phyloP scores from a whole-genome alignment of 2,113 vertebrate genomes.

The Megaceryle maxima region DNA sequence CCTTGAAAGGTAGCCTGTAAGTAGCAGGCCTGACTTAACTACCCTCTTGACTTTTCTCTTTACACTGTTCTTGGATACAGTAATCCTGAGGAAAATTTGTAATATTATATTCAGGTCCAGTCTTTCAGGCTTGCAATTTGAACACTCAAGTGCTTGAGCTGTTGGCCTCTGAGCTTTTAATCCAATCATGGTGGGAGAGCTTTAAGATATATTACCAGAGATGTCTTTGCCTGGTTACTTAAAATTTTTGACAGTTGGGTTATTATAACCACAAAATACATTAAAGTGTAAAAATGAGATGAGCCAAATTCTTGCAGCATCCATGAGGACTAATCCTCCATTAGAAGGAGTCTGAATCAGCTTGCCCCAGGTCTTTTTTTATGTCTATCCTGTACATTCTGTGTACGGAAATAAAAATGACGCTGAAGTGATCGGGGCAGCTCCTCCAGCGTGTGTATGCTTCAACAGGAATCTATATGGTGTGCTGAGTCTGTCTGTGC shows the following conservation, averaged over 20 bases:
- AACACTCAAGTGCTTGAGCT: background rate
- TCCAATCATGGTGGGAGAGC: background rate
- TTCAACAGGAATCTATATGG: background rate
- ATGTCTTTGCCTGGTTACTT: background rate
- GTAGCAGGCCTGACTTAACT: background rate
- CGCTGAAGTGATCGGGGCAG: background rate
- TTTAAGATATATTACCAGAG: background rate
- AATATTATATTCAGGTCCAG: background rate
- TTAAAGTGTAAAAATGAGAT: background rate
- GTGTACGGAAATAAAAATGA: background rate
- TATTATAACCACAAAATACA: background rate
- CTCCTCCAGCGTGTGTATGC: background rate
- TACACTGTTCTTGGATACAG: background rate
- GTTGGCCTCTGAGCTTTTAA: background rate
- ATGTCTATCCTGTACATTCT: background rate
- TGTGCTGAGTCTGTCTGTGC: background rate
- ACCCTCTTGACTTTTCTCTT: background rate
- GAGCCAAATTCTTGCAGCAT: background rate
- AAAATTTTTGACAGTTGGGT: background rate
- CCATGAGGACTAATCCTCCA: background rate
- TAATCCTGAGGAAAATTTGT: background rate
- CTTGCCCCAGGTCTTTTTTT: background rate
- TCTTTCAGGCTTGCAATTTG: background rate
- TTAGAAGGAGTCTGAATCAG: background rate
- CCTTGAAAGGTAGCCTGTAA: background rate